Evolutionary conservation across 1,140 invertebrate genomes (phyloP), one percentile per base, ranked within the genome.

Genomic region (Pseudomyrmex gracilis): DNA sequence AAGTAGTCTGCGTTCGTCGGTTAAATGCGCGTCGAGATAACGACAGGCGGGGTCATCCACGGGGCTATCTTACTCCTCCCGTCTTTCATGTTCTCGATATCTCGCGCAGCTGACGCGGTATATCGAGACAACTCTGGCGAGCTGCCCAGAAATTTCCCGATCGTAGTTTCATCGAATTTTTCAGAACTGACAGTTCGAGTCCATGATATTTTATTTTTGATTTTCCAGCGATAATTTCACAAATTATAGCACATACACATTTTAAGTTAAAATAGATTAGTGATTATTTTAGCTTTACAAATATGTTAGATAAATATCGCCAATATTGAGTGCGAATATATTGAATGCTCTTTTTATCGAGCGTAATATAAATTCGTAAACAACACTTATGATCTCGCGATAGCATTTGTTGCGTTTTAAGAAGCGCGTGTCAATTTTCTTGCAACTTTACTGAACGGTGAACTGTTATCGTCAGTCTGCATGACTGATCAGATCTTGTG

Each of bases 21-120:
- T 68, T 70, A 67, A 86, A 78, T 76, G 80, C 63, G 66, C 73
- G 70, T 58, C 63, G 45, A 68, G 88, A 90, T 90, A 88, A 88
- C 82, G 86, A 80, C 10, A 64, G 34, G 78, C 55, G 78, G 76
- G 88, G 88, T 89, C 88, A 85, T 88, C 63, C 57, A 20, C 45
- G 70, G 24, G 89, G 88, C 71, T 89, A 89, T 89, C 87, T 60
- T 9, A 22, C 12, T 49, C n/a, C 83, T 82, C 74, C 24, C 60
- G 60, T 61, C 57, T 73, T 60, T 73, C 57, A 9, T 82, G 45
- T 20, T 60, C 53, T 20, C 53, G 51, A 70, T 70, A 57, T 70
- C 53, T 57, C 45, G 49, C 49, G 34, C 43, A 34, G 63, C 24
- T 67, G 70, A 13, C 45, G 49, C 13, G 49, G 3, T 63, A 63